These are phyloP conservation scores for Calosoma granatense DNA, from an alignment of 1,140 invertebrate species.

Conservation along the genomic window DNA sequence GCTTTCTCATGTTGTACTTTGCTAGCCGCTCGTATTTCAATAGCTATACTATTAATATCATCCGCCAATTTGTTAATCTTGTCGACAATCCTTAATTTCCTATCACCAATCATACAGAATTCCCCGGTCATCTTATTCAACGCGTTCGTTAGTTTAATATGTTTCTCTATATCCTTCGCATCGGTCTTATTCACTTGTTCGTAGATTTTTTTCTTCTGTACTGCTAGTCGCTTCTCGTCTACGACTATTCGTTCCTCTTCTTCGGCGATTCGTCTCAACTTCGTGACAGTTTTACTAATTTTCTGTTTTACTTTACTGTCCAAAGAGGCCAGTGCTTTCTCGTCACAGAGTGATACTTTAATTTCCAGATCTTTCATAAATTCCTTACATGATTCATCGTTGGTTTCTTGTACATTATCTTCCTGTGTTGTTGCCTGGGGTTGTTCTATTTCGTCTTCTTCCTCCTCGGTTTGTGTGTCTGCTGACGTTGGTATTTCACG, in stretches of 20 bases:
- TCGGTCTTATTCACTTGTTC: slow-evolving; percentile 14
- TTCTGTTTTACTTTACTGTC: slow-evolving; percentile 15
- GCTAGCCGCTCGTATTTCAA: slow-evolving; percentile 12
- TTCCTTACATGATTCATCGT: slow-evolving; percentile 1
- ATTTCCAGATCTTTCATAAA: not conserved
- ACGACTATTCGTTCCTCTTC: slow-evolving; percentile 16
- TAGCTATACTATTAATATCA: slow-evolving; percentile 17
- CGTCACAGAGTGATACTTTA: not conserved
- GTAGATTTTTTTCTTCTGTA: slow-evolving; percentile 20
- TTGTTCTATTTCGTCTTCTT: slow-evolving; percentile 24
- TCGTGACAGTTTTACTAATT: slow-evolving; percentile 18
- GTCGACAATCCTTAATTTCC: slow-evolving; percentile 18
- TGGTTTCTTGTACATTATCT: slow-evolving; percentile 1
- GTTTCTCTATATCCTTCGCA: not conserved
- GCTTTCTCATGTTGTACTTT: not conserved
- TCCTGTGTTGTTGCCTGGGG: not conserved
- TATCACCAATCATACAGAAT: slow-evolving; percentile 16
- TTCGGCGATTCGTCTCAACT: slow-evolving; percentile 17
- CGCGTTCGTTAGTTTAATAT: not conserved
- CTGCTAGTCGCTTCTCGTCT: slow-evolving; percentile 19
- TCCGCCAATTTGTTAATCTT: slow-evolving; percentile 17
- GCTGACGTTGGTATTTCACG: slow-evolving; percentile 18
- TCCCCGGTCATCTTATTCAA: slow-evolving; percentile 11
- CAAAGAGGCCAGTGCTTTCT: not conserved
- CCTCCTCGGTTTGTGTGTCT: slow-evolving; percentile 33